Evolutionary conservation across 2,797 vertebrate species (phyloP), one percentile per base, ranked within the genome.

Genomic region (Myoxocephalus aenaeus): DNA sequence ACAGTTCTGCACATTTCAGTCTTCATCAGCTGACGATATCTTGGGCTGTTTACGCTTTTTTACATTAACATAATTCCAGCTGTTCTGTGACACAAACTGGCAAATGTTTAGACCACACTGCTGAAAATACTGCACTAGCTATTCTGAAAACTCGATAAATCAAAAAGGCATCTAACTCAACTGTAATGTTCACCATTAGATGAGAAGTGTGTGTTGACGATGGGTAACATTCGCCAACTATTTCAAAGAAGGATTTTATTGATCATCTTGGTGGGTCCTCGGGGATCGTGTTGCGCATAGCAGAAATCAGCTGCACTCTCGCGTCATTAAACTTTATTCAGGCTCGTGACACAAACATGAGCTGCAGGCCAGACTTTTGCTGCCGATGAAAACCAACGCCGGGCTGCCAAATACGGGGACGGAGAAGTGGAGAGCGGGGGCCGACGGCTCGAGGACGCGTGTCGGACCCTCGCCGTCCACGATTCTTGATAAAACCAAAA

Each of bases 401-500:
- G 61, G 70, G 22, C 66, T 0, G 42, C 65, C 73, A 73, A 67
- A 73, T 65, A 70, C 40, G 17, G 25, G 48, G 75, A 57, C 25
- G 44, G 66, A 79, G 66, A 74, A 69, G 58, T 9, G 22, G 48
- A 42, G 56, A 84, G 18, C 15, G 29, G 71, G 71, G 1, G 77
- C 81, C 83, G 79, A 83, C 66, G 71, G 59, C 73, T 54, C 7
- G 57, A 91, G 84, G 85, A 87, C 82, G 70, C 74, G 32, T 79
- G 83, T 87, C 79, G 44, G 73, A 48, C 14, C 34, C 71, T 80
- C 18, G 25, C 63, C 34, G 54, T 84, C 65, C n/a, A 76, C 38
- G 0, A 61, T 71, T 36, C 38, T 53, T 89, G 90, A 94, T 94
- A 90, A 91, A 94, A 87, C 85, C 66, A 18, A 20, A 2, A 48